Evolutionary conservation across 2,888 invertebrate genomes (phyloP), one percentile per base, ranked within the genome.

Genomic region (Metalampra italica): DNA sequence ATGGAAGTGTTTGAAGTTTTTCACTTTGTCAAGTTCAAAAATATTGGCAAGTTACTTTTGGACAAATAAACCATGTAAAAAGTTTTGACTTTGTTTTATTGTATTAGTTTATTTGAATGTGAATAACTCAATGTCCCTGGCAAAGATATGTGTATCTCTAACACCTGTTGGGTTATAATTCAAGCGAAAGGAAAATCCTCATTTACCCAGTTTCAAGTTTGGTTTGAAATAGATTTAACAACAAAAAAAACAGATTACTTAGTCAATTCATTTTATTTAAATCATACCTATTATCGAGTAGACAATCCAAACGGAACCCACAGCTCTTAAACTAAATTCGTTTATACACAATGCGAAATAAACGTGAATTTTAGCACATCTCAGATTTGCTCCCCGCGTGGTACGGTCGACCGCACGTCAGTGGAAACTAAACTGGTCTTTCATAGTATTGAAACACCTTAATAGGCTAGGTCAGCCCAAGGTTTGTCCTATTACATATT

Each of bases 1-100:
- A 71, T 68, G 62, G 68, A 55, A 63, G 65, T 65, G 62, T 65
- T 69, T 68, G 36, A 64, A 72, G 56, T 75, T 81, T 75, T 82
- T 75, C 76, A 77, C 65, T 68, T 77, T 83, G 80, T 76, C 78
- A 72, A 71, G 66, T 60, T 62, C 62, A 68, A 55, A 64, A 59
- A 66, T 63, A 66, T 75, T 78, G 82, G 70, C 75, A 77, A 75
- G 65, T 66, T 67, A 36, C 32, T 82, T 84, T 84, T 80, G 75
- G 77, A 75, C 57, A 71, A 83, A 80, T 83, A 51, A 83, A 79
- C 67, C 66, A 66, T 75, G 69, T 71, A 74, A 78, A 74, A 70
- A 71, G 64, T 70, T 73, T 70, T 59, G 55, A 66, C 56, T 53
- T 7, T 34, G 12, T 51, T 44, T 59, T 72, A 71, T 78, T 55